Evolutionary conservation across 1,140 invertebrate genomes (phyloP).

Genomic region (Hylaeus volcanicus): DNA sequence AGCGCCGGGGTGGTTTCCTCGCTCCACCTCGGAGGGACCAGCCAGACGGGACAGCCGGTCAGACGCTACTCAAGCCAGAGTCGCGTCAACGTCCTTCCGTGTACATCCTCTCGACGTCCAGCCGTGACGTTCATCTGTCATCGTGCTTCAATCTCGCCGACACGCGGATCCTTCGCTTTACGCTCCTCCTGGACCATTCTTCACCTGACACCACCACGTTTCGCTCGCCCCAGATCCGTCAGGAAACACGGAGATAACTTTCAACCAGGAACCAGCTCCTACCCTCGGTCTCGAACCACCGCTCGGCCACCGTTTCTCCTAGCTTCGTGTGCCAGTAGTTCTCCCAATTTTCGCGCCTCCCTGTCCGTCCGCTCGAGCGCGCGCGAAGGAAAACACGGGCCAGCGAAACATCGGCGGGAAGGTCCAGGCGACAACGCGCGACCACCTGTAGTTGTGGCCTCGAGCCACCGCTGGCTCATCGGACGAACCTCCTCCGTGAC

Average conservation of each 20-base stretch:
- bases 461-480: conserved; percentile 49
- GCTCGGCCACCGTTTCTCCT: too few species aligned
- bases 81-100: conserved; percentile 63
- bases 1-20: conserved; percentile 65
- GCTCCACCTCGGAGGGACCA: conserved; percentile 39
- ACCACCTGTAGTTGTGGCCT: conserved; percentile 77
- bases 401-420: conserved; percentile 50
- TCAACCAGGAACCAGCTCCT: too few species aligned
- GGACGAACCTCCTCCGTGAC: conserved; percentile 5
- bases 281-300: too few species aligned
- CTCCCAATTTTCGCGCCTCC: conserved; percentile 9
- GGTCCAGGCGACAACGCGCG: conserved; percentile 60
- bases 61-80: conserved; percentile 66
- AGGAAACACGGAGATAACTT: too few species aligned
- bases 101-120: conserved; percentile 23
- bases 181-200: not conserved
- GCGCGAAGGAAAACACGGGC: conserved; percentile 13
- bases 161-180: too few species aligned
- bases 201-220: not conserved
- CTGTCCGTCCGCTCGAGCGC: conserved; percentile 24
- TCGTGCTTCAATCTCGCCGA: not conserved
- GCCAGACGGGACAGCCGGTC: conserved; percentile 48
- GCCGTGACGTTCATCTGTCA: not conserved
- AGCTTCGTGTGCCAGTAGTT: not conserved
- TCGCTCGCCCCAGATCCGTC: too few species aligned